Evolutionary conservation across 37 sponge, comb jelly and placozoan genomes (phyloP).

Genomic region (Halisarca cf. caerulea): DNA sequence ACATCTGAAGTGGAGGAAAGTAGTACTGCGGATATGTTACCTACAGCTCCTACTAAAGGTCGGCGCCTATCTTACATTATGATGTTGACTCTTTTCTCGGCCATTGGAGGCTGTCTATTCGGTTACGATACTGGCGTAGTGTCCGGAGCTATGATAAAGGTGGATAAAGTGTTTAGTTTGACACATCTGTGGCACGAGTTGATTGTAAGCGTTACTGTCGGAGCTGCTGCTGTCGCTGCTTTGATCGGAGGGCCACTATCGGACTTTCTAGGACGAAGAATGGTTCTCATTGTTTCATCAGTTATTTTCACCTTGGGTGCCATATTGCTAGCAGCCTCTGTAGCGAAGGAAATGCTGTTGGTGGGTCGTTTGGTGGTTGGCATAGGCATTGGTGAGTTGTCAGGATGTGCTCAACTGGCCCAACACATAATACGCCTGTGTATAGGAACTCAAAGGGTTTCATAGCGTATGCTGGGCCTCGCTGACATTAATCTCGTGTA

Average conservation of each 20-base stretch:
- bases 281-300: slow-evolving; percentile 67
- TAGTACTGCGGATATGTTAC: background rate
- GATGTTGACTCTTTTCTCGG: background rate
- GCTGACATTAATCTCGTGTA: no score
- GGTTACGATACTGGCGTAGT: slow-evolving; percentile 97
- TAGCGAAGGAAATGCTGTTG: slow-evolving; percentile 54
- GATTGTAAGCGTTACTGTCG: slow-evolving; percentile 81
- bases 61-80: background rate
- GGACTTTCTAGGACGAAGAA: slow-evolving; percentile 75
- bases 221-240: slow-evolving; percentile 77
- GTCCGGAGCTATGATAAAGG: slow-evolving; percentile 83
- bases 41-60: background rate
- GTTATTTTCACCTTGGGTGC: slow-evolving; percentile 87
- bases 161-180: slow-evolving; percentile 48
- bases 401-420: no score
- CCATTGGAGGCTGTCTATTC: slow-evolving; percentile 87
- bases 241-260: slow-evolving; percentile 50
- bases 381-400: slow-evolving; percentile 62
- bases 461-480: no score
- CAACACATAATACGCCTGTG: no score
- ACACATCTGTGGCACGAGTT: slow-evolving; percentile 59
- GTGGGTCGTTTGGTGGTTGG: slow-evolving; percentile 81
- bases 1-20: no score
- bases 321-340: slow-evolving; percentile 61
- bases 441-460: no score